These are phyloP conservation scores for Trogon melanurus DNA, from an alignment of 2,113 vertebrate species.

Conservation along the genomic window DNA sequence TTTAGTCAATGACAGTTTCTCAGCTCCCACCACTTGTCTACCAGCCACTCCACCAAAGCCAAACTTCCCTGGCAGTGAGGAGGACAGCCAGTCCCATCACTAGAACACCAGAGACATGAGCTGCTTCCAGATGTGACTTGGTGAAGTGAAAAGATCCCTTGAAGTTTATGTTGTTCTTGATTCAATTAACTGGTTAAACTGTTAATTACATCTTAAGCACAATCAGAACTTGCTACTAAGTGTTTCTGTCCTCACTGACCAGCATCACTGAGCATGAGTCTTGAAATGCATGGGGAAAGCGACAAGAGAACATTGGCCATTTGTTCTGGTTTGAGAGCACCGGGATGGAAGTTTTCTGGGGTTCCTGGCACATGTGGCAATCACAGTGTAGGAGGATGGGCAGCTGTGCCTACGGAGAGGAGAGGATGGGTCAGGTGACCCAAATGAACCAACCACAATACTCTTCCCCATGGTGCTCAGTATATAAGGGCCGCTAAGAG, in stretches of 20 bases:
- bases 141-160: not conserved
- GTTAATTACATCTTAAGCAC: not conserved
- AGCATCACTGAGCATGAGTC: not conserved
- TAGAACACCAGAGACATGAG: accelerated
- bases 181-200: not conserved
- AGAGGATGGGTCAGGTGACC: no score
- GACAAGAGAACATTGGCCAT: not conserved
- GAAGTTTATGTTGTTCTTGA: not conserved
- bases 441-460: no score
- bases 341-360: no score
- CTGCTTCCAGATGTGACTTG: not conserved
- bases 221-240: accelerated
- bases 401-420: no score
- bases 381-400: no score
- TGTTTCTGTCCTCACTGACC: not conserved
- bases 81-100: not conserved
- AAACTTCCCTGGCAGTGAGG: not conserved
- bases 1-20: not conserved
- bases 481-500: no score
- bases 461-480: no score
- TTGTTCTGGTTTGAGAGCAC: no score
- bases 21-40: not conserved
- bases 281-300: not conserved
- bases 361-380: no score
- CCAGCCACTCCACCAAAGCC: not conserved